A percentile compares a stretch with the other conserved stretches of the same genome.
These are phyloP conservation scores for Taurulus bubalis DNA, from an alignment of 2,113 vertebrate species.

Conservation along the genomic window DNA sequence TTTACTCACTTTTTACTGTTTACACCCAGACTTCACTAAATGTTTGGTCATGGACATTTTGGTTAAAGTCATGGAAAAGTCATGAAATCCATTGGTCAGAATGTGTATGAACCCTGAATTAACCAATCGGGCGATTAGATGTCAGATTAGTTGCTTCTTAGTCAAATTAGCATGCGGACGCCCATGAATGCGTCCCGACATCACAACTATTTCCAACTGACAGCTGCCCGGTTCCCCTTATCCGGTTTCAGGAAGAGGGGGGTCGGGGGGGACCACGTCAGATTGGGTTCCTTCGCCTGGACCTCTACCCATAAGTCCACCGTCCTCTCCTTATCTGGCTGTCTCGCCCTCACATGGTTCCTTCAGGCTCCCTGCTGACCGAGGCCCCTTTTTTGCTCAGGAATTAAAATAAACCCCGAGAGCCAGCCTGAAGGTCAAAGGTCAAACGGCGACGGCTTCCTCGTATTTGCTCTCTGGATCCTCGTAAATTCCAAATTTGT, in stretches of 20 bases:
- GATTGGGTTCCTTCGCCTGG: slow-evolving; percentile 81
- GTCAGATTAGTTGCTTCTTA: slow-evolving; percentile 37
- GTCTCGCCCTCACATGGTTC: slow-evolving; percentile 59
- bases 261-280: slow-evolving; percentile 14
- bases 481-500: not conserved
- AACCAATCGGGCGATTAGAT: slow-evolving; percentile 11
- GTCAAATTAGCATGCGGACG: slow-evolving; percentile 40
- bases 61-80: too few relatives aligned
- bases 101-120: too few relatives aligned
- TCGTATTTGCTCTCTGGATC: not conserved
- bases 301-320: slow-evolving; percentile 77
- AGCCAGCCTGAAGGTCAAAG: slow-evolving; percentile 9
- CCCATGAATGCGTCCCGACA: slow-evolving; percentile 34
- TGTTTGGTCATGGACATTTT: too few relatives aligned
- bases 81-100: too few relatives aligned
- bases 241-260: slow-evolving; percentile 71
- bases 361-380: slow-evolving; percentile 56
- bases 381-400: slow-evolving; percentile 28
- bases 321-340: slow-evolving; percentile 79
- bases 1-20: too few relatives aligned
- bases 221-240: slow-evolving; percentile 85
- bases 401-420: slow-evolving; percentile 60
- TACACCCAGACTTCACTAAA: too few relatives aligned
- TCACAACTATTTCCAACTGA: slow-evolving; percentile 74
- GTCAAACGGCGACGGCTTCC: not conserved